phyloP scores from a whole-genome alignment of 2,797 vertebrate genomes.

The Sebastes nivosus region DNA sequence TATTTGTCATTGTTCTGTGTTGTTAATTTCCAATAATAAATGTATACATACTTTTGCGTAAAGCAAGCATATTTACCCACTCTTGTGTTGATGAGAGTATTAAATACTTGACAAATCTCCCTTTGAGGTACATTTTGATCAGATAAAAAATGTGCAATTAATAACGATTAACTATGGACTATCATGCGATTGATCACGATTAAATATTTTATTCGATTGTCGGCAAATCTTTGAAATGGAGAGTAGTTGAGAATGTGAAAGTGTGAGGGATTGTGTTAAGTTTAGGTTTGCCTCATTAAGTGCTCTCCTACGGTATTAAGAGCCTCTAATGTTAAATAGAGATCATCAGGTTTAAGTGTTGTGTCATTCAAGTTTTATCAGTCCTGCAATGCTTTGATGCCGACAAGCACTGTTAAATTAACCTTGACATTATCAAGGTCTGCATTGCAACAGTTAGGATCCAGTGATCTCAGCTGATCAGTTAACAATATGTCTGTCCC shows the following conservation, averaged over 20 bases:
- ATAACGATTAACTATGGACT: too few species aligned
- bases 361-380: constrained; percentile 20
- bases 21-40: too few species aligned
- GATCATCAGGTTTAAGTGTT: constrained; percentile 51
- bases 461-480: constrained; percentile 53
- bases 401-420: constrained; percentile 1
- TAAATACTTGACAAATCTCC: too few species aligned
- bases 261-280: constrained; percentile 1
- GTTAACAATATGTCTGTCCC: constrained; percentile 51
- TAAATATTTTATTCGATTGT: too few species aligned
- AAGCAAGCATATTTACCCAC: too few species aligned
- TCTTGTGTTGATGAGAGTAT: fast-evolving
- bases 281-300: constrained; percentile 43
- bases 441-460: constrained; percentile 6
- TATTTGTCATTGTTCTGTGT: too few species aligned
- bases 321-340: constrained; percentile 44
- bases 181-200: too few species aligned
- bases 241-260: neutral
- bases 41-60: too few species aligned
- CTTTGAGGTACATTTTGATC: too few species aligned
- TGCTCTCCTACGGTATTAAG: constrained; percentile 21
- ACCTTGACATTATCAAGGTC: constrained; percentile 31
- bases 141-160: too few species aligned
- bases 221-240: neutral
- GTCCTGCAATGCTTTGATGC: neutral